A percentile compares a stretch with the other conserved stretches of the same genome.
Evolutionary conservation across 1,140 invertebrate species (phyloP).

Genomic region (Lucilia sericata): DNA sequence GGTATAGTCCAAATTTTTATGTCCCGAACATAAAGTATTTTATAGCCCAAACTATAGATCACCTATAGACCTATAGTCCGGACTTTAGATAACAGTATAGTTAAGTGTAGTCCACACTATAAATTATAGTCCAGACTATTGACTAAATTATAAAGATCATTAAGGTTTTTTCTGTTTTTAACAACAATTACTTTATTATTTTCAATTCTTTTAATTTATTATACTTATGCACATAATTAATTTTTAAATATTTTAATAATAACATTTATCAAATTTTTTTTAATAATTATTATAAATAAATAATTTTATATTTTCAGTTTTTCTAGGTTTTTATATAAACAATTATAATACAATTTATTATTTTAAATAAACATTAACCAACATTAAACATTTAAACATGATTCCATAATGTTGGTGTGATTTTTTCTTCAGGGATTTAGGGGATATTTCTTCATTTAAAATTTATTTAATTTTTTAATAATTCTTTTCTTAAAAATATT

Average conservation of each 20-base stretch:
- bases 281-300: conserved; percentile 1
- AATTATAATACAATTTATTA: conserved; percentile 5
- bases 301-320: conserved; percentile 5
- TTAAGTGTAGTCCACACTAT: too few relatives aligned
- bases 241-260: conserved; percentile 12
- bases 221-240: background rate
- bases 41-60: too few relatives aligned
- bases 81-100: too few relatives aligned
- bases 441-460: background rate
- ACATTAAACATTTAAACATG: background rate
- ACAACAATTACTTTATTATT: conserved; percentile 39
- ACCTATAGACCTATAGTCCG: too few relatives aligned
- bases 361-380: background rate
- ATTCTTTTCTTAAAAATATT: conserved; percentile 12
- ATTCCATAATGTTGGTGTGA: background rate
- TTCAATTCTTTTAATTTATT: conserved; percentile 6
- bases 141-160: too few relatives aligned
- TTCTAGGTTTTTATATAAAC: conserved; percentile 12
- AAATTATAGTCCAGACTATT: too few relatives aligned
- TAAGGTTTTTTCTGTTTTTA: background rate
- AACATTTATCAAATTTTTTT: conserved; percentile 33
- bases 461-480: background rate
- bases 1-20: too few relatives aligned
- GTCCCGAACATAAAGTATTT: too few relatives aligned
- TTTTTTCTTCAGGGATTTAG: background rate